Evolutionary conservation across 2,113 vertebrate genomes (phyloP).

Genomic region (Castor canadensis): DNA sequence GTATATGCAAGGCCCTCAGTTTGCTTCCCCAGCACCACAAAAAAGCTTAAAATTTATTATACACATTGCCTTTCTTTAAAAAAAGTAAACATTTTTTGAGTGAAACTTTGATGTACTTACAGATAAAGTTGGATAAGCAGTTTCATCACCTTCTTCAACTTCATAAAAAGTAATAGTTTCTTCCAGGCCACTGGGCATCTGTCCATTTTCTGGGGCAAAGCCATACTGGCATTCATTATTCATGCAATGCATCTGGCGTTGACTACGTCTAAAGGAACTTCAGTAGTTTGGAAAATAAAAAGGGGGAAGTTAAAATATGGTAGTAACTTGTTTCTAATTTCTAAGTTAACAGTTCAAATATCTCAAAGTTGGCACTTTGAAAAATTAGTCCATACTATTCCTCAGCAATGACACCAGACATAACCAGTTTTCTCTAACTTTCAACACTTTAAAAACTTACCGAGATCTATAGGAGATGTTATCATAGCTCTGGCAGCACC

Average conservation of each 20-base stretch:
- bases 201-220: conserved; percentile 81
- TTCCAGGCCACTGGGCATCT: conserved; percentile 85
- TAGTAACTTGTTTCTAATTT: conserved; percentile 16
- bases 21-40: neutral
- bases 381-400: neutral
- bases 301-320: neutral
- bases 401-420: neutral
- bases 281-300: neutral
- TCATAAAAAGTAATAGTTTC: conserved; percentile 87
- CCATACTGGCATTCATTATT: conserved; percentile 89
- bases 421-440: neutral
- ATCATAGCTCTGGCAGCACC: conserved; percentile 87
- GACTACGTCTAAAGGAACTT: conserved; percentile 85
- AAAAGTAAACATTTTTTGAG: neutral
- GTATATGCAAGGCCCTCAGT: neutral
- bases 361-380: neutral
- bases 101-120: conserved; percentile 80
- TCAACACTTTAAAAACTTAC: conserved; percentile 71
- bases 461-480: conserved; percentile 86
- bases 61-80: neutral
- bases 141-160: conserved; percentile 85
- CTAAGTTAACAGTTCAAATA: neutral
- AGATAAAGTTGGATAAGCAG: conserved; percentile 83
- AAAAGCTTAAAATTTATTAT: neutral
- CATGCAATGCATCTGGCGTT: conserved; percentile 85